Conservation (phyloP, 2,888 invertebrate species). For the Oxystoma pomonae region DNA sequence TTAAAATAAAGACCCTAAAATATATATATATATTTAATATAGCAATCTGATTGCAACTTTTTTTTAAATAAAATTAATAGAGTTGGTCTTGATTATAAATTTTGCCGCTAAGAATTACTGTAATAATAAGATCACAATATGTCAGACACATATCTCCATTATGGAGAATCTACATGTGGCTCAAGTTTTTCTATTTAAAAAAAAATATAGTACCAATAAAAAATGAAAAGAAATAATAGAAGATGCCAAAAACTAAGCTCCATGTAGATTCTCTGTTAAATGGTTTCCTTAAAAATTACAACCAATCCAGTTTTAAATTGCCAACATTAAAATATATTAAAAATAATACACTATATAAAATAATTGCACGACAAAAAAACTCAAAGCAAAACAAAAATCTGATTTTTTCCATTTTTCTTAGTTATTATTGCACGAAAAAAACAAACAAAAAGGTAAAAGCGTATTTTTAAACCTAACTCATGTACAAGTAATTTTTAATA, state of each 20-base stretch:
- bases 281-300: too few species aligned
- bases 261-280: too few species aligned
- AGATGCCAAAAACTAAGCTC: too few species aligned
- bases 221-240: too few species aligned
- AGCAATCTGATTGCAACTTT: not conserved
- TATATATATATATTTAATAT: not conserved
- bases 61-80: not conserved
- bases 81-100: not conserved
- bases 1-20: not conserved
- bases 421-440: not conserved
- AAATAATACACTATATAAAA: not conserved
- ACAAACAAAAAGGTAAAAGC: not conserved
- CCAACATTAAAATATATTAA: not conserved
- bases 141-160: too few species aligned
- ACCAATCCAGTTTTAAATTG: not conserved
- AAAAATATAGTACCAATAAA: too few species aligned
- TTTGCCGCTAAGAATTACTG: not conserved
- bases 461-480: too few species aligned
- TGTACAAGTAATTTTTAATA: too few species aligned
- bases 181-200: too few species aligned
- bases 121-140: not conserved
- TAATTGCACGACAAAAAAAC: not conserved
- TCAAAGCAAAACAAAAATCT: not conserved
- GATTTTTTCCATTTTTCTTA: not conserved
- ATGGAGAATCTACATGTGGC: too few species aligned